Percentiles rank a stretch among this genome's conserved stretches.
phyloP scores from a whole-genome alignment of 2,888 invertebrate species.

The Folsomia manolachei region DNA sequence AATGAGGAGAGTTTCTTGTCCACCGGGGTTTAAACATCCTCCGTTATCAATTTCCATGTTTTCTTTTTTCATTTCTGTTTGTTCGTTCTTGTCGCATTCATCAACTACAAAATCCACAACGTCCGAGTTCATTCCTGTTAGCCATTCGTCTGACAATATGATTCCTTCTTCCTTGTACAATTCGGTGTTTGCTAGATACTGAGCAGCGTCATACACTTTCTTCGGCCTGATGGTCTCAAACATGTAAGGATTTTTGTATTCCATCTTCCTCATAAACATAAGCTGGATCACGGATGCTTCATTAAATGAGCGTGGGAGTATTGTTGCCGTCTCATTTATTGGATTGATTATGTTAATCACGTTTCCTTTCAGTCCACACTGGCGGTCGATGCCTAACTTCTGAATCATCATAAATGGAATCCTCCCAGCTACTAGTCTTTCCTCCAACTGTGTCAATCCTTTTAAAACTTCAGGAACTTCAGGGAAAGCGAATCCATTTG shows the following conservation, averaged over 20 bases:
- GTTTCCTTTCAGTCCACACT: slow-evolving; percentile 24
- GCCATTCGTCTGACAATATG: slow-evolving; percentile 51
- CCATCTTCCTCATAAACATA: slow-evolving; percentile 24
- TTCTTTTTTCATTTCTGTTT: not conserved
- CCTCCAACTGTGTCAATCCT: slow-evolving; percentile 21
- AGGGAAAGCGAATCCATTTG: slow-evolving; percentile 27
- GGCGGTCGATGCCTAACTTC: slow-evolving; percentile 15
- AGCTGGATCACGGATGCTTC: slow-evolving; percentile 22
- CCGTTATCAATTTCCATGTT: slow-evolving; percentile 11
- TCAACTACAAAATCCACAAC: not conserved
- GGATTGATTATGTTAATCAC: slow-evolving; percentile 27
- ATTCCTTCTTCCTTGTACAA: slow-evolving; percentile 23
- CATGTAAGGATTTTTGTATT: slow-evolving; percentile 25
- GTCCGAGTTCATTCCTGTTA: not conserved
- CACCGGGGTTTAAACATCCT: not conserved
- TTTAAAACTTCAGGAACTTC: slow-evolving; percentile 37
- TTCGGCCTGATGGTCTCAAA: slow-evolving; percentile 24
- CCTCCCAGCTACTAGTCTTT: slow-evolving; percentile 19
- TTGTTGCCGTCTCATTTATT: not conserved
- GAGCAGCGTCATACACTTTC: slow-evolving; percentile 22
- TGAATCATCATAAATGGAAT: slow-evolving; percentile 29
- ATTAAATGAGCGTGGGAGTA: slow-evolving; percentile 19
- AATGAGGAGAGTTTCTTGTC: not conserved
- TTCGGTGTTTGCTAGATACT: slow-evolving; percentile 32
- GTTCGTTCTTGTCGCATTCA: not conserved